phyloP scores from a whole-genome alignment of 2,888 invertebrate species.

The Apotomis turbidana region DNA sequence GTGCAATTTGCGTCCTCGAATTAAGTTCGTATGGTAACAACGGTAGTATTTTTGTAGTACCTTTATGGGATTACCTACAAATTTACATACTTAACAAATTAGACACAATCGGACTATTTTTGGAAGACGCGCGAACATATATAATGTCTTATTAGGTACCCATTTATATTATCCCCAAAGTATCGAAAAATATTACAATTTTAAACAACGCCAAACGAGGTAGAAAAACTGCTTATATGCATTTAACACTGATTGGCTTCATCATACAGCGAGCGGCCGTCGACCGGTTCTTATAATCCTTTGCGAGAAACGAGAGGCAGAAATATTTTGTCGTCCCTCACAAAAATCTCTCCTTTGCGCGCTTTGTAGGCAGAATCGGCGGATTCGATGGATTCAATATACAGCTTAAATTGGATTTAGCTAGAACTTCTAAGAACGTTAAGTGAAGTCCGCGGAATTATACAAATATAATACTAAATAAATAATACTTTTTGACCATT shows the following conservation, averaged over 20 bases:
- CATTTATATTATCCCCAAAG: no score
- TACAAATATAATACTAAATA: no score
- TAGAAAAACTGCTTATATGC: not conserved
- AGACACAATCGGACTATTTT: no score
- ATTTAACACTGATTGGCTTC: slow-evolving; percentile 8
- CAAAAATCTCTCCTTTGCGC: slow-evolving; percentile 40
- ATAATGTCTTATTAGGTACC: no score
- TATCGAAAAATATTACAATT: no score
- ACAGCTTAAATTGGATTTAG: slow-evolving; percentile 35
- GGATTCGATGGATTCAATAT: slow-evolving; percentile 35
- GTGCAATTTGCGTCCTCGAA: no score
- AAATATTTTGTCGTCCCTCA: slow-evolving; percentile 38
- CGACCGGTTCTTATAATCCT: slow-evolving; percentile 22
- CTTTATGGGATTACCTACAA: no score
- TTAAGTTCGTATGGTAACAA: no score
- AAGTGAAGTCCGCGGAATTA: not conserved
- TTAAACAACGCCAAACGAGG: no score
- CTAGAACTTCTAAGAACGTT: slow-evolving; percentile 18
- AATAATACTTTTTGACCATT: not conserved
- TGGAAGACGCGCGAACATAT: no score
- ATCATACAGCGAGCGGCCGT: slow-evolving; percentile 2
- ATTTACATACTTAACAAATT: no score
- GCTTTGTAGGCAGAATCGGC: slow-evolving; percentile 45
- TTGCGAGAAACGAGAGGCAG: slow-evolving; percentile 22
- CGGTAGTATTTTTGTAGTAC: no score